phyloP scores from a whole-genome alignment of 2,888 invertebrate species.

The Ochropacha duplaris region DNA sequence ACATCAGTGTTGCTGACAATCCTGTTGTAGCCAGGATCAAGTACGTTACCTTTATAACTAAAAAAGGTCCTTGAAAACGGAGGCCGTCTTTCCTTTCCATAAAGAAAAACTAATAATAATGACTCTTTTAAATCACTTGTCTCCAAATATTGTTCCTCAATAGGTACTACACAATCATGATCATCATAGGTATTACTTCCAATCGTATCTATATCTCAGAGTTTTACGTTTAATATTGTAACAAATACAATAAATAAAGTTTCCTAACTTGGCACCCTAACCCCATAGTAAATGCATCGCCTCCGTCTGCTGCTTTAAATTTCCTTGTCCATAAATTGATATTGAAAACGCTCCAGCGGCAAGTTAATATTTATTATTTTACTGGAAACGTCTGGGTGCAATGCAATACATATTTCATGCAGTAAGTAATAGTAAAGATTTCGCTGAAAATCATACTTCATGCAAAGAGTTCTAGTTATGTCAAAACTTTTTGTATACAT shows the following conservation, averaged over 20 bases:
- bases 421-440: neutral
- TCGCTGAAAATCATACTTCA: conserved; percentile 6
- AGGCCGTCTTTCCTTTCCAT: conserved; percentile 4
- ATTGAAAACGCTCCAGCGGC: conserved; percentile 48
- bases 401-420: conserved; percentile 38
- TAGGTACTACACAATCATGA: too few relatives aligned
- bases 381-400: conserved; percentile 23
- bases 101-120: too few relatives aligned
- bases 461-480: conserved; percentile 5
- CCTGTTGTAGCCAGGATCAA: conserved; percentile 87
- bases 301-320: conserved; percentile 50
- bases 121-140: too few relatives aligned
- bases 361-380: conserved; percentile 43
- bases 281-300: conserved; percentile 19
- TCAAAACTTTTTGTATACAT: too few relatives aligned
- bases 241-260: conserved; percentile 7
- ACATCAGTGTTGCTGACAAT: conserved; percentile 91
- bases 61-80: too few relatives aligned
- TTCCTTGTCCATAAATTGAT: conserved; percentile 65
- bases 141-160: too few relatives aligned
- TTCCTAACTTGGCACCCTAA: conserved; percentile 32
- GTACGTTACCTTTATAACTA: conserved; percentile 43
- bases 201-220: too few relatives aligned
- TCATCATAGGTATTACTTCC: too few relatives aligned
- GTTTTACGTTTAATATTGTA: neutral